Evolutionary conservation across 2,888 invertebrate genomes (phyloP), one percentile per base, ranked within the genome.

Genomic region (Polymixis lichenea): DNA sequence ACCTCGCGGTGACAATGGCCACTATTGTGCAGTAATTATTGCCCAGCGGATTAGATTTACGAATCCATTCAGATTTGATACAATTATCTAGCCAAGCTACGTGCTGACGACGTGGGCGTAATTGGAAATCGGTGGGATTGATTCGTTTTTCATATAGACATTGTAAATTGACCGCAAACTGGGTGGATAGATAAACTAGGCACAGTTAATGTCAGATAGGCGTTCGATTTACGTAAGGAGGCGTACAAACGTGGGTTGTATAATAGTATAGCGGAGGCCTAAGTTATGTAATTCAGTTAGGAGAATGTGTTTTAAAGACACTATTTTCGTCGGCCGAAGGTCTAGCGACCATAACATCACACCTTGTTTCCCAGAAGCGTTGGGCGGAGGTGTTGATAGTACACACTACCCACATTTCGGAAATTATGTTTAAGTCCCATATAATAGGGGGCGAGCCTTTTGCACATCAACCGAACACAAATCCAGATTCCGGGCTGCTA

Each of bases 21-120:
- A 71, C 77, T 76, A 86, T 84, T 85, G 73, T 80, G 76, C 58
- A 74, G 70, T 83, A 83, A 84, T 86, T 87, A 87, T 81, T 76
- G 74, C 62, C 65, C 72, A 22, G 49, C 19, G 76, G 76, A 87
- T 87, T 85, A 87, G 87, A 82, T 87, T 83, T 78, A 82, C 66
- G 71, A 70, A 87, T 85, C 75, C 64, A 82, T 85, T 75, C 74
- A 17, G 75, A 79, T 78, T 83, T 81, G 82, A 81, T 84, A 86
- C 83, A 70, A 80, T 82, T 86, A 79, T 85, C 65, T 74, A 66
- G 60, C 56, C 73, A 58, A 70, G 58, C 62, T 58, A 61, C 38
- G 72, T 81, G 67, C 61, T 78, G 60, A 71, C 77, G 78, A 78
- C 61, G 43, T 66, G 46, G 19, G 28, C 61, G 38, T 85, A 73